phyloP scores from a whole-genome alignment of 1,140 invertebrate species.

The Brachionus rotundiformis region DNA sequence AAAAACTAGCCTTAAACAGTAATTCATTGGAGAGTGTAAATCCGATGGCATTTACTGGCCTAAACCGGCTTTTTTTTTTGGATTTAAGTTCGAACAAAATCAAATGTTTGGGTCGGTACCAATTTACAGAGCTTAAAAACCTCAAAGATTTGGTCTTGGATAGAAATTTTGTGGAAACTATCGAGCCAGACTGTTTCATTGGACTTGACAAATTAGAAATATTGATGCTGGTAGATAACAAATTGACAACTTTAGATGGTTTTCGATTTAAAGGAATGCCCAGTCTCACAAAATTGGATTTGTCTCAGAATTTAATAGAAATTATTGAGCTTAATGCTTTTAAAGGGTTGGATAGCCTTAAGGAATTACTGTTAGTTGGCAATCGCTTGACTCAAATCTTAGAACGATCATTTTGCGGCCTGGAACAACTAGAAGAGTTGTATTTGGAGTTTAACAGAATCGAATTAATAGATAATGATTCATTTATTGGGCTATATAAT shows the following conservation, averaged over 20 bases:
- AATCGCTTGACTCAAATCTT: not conserved
- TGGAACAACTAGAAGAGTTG: not conserved
- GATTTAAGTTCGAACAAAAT: slow-evolving; percentile 25
- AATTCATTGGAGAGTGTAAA: not conserved
- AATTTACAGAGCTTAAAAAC: not conserved
- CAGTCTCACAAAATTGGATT: not conserved
- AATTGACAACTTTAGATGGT: not conserved
- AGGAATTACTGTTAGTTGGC: not conserved
- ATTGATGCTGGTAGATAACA: not conserved
- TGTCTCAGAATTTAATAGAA: slow-evolving; percentile 7
- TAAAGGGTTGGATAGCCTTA: not conserved
- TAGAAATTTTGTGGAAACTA: not conserved
- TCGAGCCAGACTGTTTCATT: not conserved
- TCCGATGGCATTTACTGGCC: not conserved
- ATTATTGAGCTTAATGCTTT: not conserved
- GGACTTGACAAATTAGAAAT: slow-evolving; percentile 9
- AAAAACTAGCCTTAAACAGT: slow-evolving; percentile 31
- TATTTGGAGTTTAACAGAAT: slow-evolving; percentile 11
- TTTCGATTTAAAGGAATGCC: not conserved
- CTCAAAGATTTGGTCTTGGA: slow-evolving; percentile 13
- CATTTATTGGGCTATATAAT: slow-evolving; percentile 15
- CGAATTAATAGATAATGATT: not conserved
- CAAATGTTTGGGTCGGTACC: not conserved
- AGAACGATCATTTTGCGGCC: not conserved
- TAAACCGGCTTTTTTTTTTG: not conserved